Conservation (phyloP, 2,888 invertebrate species). For the Synergus laeviventris region DNA sequence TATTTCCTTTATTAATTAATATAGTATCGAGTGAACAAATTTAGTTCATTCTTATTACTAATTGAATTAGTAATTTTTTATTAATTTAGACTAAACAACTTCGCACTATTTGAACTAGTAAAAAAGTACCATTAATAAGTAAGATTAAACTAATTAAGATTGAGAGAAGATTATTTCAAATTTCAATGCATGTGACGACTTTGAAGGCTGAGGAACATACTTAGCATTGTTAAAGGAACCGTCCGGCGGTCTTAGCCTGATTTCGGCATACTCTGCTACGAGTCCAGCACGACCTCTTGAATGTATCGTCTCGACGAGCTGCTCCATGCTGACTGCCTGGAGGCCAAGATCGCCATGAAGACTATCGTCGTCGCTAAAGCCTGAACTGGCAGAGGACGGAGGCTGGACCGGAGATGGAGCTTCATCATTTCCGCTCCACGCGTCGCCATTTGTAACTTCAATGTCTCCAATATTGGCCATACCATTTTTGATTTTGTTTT, state of each 20-base stretch:
- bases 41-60: neutral
- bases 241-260: conserved; percentile 88
- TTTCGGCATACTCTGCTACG: conserved; percentile 91
- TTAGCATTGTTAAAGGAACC: conserved; percentile 93
- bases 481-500: conserved; percentile 68
- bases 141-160: too few relatives aligned
- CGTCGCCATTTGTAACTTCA: conserved; percentile 76
- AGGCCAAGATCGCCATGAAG: conserved; percentile 82
- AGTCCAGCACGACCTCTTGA: conserved; percentile 88
- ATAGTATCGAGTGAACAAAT: too few relatives aligned
- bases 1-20: too few relatives aligned
- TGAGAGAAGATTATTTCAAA: too few relatives aligned
- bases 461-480: conserved; percentile 74
- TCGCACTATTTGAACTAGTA: too few relatives aligned
- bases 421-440: conserved; percentile 76
- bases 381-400: conserved; percentile 86
- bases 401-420: conserved; percentile 79
- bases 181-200: neutral
- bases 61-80: neutral
- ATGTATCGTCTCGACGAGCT: conserved; percentile 87
- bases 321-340: conserved; percentile 83
- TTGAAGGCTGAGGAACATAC: conserved; percentile 76
- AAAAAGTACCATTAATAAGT: too few relatives aligned
- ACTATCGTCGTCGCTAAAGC: conserved; percentile 94
- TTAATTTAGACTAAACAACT: too few relatives aligned